A percentile compares a stretch with the other conserved stretches of the same genome.
phyloP scores from a whole-genome alignment of 2,888 invertebrate species.

The Platypus cylindrus region DNA sequence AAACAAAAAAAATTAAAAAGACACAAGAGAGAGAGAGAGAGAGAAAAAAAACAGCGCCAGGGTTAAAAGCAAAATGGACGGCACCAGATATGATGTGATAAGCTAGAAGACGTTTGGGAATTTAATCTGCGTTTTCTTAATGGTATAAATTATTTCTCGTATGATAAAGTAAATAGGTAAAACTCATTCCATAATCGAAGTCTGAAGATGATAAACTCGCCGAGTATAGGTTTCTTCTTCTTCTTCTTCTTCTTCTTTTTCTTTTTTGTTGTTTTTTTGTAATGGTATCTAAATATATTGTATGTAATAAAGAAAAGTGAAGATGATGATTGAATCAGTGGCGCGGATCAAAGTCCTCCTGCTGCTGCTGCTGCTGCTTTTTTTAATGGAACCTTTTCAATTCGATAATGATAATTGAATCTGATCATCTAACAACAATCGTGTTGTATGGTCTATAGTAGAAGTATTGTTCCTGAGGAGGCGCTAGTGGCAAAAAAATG shows the following conservation, averaged over 20 bases:
- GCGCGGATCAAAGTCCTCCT: neutral
- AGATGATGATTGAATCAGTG: slow-evolving; percentile 3
- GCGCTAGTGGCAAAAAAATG: too few species aligned
- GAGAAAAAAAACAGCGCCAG: slow-evolving; percentile 7
- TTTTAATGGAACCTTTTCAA: slow-evolving; percentile 2
- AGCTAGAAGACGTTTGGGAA: slow-evolving; percentile 31
- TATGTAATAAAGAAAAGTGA: neutral
- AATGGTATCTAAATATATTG: slow-evolving; percentile 1
- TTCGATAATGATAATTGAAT: too few species aligned
- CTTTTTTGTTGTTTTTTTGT: too few species aligned
- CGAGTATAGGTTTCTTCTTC: slow-evolving; percentile 8
- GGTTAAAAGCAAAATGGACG: slow-evolving; percentile 26
- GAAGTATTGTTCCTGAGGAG: too few species aligned
- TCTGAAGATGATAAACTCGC: slow-evolving; percentile 11
- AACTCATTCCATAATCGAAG: slow-evolving; percentile 32
- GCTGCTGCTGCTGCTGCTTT: neutral
- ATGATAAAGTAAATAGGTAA: slow-evolving; percentile 34
- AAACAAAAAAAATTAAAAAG: too few species aligned
- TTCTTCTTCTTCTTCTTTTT: too few species aligned
- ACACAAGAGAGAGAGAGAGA: neutral
- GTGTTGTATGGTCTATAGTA: too few species aligned
- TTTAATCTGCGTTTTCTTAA: slow-evolving; percentile 33
- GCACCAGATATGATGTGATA: slow-evolving; percentile 33
- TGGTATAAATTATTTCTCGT: slow-evolving; percentile 34
- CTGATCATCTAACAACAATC: too few species aligned